Evolutionary conservation across 2,888 invertebrate genomes (phyloP).

Genomic region (Papilio elwesi): DNA sequence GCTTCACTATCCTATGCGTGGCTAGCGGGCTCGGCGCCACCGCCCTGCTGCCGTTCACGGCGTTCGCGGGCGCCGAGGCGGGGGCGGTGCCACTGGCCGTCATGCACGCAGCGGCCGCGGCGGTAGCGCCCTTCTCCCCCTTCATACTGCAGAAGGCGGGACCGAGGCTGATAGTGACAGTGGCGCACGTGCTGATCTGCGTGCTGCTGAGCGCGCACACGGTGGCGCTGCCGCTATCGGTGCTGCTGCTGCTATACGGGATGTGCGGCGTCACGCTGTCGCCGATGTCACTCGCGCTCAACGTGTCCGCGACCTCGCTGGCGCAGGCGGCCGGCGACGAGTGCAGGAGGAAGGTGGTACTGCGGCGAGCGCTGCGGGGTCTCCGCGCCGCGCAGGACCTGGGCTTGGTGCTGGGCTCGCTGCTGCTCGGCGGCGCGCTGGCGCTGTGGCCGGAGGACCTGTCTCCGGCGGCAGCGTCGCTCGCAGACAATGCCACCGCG

Average conservation of each 20-base stretch:
- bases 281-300: conserved; percentile 83
- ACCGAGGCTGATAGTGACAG: conserved; percentile 68
- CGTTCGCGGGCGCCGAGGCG: conserved; percentile 77
- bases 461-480: conserved; percentile 72
- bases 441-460: conserved; percentile 78
- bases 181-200: conserved; percentile 82
- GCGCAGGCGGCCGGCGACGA: conserved; percentile 82
- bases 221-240: conserved; percentile 66
- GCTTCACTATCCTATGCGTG: conserved; percentile 82
- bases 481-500: conserved; percentile 65
- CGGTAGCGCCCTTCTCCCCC: conserved; percentile 80
- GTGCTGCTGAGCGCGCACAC: conserved; percentile 85
- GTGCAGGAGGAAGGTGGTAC: conserved; percentile 64
- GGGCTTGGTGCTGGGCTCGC: conserved; percentile 72
- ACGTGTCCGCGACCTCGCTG: conserved; percentile 84
- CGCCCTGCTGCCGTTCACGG: conserved; percentile 85
- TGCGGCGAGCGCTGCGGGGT: conserved; percentile 73
- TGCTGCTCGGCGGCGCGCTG: conserved; percentile 74
- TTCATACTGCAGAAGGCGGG: conserved; percentile 75
- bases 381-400: conserved; percentile 76
- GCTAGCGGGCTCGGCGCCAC: conserved; percentile 86
- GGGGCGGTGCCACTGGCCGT: conserved; percentile 87
- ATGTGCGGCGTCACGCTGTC: conserved; percentile 84
- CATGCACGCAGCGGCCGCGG: conserved; percentile 85
- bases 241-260: conserved; percentile 71